Evolutionary conservation across 37 sponge, comb jelly and placozoan species (phyloP), one percentile per base, ranked within the genome.

Genomic region (Chondrilla cf. caribensis): DNA sequence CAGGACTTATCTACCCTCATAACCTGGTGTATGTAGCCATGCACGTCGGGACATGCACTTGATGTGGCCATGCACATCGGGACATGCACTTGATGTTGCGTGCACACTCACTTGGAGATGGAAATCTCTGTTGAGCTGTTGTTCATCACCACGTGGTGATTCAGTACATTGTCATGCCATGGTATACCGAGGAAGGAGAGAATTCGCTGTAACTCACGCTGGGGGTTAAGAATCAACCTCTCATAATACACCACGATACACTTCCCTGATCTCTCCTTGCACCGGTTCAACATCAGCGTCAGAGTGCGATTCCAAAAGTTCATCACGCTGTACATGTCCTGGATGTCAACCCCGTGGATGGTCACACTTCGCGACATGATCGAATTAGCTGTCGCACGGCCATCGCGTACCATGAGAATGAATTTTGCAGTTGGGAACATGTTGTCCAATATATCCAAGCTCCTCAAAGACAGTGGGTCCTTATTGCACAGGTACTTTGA

Each of bases 381-480:
- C 8, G 97, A 96, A 58, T 93, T 66, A 14, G 97, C 85, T 39
- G 93, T 93, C 8, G 93, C 97, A 38, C 97, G 57, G 5, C 97
- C 97, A 78, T 96, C 97, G 0, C 97, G 81, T 2, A 93, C 64
- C 87, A 96, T 83, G 54, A 96, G 55, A 0, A 96, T 33, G 39
- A 90, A 93, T 79, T 93, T 96, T 59, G 91, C 82, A 60, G 79
- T 90, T 2, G 97, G 94, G 80, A 89, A 93, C 70, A 96, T 62
- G 3, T 81, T 36, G 9, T 32, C 31, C 28, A 93, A 26, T 58
- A 87, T 84, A 0, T 58, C 65, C 75, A 90, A 84, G 73, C 86
- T 79, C 43, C 83, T 84, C 38, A 96, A 57, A 26, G 88, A 72
- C 5, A 96, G 87, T 57, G 97, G 97, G 71, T 96, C 97, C 41